Evolutionary conservation across 2,113 vertebrate genomes (phyloP), one percentile per base, ranked within the genome.

Genomic region (Crotalus viridis): DNA sequence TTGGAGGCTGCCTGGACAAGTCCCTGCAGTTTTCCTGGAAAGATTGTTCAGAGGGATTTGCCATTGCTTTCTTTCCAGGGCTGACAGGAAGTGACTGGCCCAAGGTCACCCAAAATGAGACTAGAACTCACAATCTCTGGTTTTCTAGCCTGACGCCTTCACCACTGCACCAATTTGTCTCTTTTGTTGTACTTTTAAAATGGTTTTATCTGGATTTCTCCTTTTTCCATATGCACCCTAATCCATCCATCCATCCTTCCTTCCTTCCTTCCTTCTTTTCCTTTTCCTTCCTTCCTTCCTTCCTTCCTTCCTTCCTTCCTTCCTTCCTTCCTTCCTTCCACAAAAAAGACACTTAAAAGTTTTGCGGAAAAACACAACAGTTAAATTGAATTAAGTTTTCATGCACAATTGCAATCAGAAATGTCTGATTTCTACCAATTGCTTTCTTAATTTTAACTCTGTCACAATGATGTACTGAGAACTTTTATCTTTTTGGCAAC

Each of bases 181-280:
- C 59, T 61, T 61, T 61, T 94, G 89, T 94, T 95, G 48, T 0
- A 95, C 91, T 17, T 17, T 39, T 94, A 93, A 95, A 87, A 89
- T 89, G 89, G 24, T 69, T 69, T n/a, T 69, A 69, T 13, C 4
- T 69, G 61, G 28, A n/a, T 5, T 69, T n/a, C 61, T n/a, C 28
- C 10, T 69, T 69, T 69, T n/a, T n/a, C 28, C 12, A n/a, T 69
- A n/a, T 69, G 61, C 15, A 13, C 3, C 28, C 61, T n/a, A 69
- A n/a, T n/a, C 12, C 61, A 5, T 61, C 61, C 7, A 0, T 28
- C 54, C 54, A 4, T 55, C n/a, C 13, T 57, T 81, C 88, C 46
- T 2, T 39, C 43, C 28, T 39, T 89, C 24, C 9, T 28, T 69
- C 26, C 1, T 64, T 51, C 48, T 8, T 51, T 51, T 15, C 54